Percentiles rank a stretch among this genome's conserved stretches.
Conservation (phyloP, 2,888 invertebrate genomes). For the Pegoplata infirma region DNA sequence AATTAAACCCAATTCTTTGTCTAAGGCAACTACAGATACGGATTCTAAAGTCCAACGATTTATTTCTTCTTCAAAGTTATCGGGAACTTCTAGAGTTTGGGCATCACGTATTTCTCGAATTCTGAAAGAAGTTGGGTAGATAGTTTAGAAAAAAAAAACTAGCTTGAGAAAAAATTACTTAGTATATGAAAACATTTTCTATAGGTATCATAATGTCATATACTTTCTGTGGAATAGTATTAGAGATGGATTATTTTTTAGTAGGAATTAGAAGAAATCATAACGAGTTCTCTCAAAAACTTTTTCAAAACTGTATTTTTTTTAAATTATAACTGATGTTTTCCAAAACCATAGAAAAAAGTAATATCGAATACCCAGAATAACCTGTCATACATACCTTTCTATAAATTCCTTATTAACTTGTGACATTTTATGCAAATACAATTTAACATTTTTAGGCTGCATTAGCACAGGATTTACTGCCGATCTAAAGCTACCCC, state of each 20-base stretch:
- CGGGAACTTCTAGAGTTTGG: constrained; percentile 74
- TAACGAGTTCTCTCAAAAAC: too few species aligned
- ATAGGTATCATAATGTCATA: too few species aligned
- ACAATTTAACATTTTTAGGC: constrained; percentile 80
- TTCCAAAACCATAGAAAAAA: too few species aligned
- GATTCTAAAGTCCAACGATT: constrained; percentile 82
- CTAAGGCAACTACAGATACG: constrained; percentile 77
- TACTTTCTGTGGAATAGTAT: too few species aligned
- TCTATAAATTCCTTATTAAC: constrained; percentile 78
- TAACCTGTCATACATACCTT: constrained; percentile 64
- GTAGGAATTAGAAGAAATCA: too few species aligned
- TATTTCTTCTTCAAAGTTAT: constrained; percentile 79
- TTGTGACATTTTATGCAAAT: constrained; percentile 79
- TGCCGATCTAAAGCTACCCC: constrained; percentile 83
- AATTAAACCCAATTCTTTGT: constrained; percentile 73
- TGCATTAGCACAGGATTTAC: constrained; percentile 84
- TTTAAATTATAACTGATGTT: too few species aligned
- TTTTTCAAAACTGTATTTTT: too few species aligned
- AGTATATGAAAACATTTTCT: too few species aligned
- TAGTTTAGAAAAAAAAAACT: neutral
- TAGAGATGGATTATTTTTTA: too few species aligned
- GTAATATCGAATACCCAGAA: neutral
- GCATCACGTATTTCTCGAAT: constrained; percentile 73
- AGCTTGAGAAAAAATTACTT: too few species aligned
- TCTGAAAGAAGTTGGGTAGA: constrained; percentile 65